phyloP scores from a whole-genome alignment of 1,140 invertebrate genomes.

The Brachionus calyciflorus region DNA sequence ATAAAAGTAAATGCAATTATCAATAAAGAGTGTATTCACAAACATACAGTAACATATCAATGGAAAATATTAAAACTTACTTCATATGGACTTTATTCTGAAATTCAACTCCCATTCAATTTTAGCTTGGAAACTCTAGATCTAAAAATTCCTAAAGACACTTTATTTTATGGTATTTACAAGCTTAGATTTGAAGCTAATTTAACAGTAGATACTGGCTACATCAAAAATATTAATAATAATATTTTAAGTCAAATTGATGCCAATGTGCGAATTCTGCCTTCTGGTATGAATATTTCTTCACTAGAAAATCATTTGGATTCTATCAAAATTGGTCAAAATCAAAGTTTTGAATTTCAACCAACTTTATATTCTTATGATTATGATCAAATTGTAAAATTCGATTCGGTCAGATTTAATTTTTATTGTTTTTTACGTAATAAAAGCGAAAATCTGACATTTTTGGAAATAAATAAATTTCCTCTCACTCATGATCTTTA shows the following conservation, averaged over 20 bases:
- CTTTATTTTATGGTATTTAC: not conserved
- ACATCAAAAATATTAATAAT: slow-evolving; percentile 11
- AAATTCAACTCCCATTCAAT: not conserved
- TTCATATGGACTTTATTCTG: not conserved
- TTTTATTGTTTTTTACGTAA: slow-evolving; percentile 18
- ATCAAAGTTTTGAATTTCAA: not conserved
- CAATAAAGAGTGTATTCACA: not conserved
- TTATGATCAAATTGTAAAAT: slow-evolving; percentile 4
- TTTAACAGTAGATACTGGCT: not conserved
- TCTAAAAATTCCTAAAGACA: not conserved
- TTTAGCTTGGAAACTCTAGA: not conserved
- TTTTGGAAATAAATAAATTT: not conserved
- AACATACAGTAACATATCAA: not conserved
- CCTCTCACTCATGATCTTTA: not conserved
- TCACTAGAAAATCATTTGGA: not conserved
- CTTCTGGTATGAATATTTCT: not conserved
- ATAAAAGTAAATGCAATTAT: not conserved
- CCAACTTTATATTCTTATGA: not conserved
- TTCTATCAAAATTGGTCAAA: not conserved
- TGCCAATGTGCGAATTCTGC: not conserved
- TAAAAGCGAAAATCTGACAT: not conserved
- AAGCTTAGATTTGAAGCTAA: not conserved
- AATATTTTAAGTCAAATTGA: not conserved
- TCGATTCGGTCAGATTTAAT: not conserved
- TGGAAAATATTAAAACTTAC: not conserved